A percentile compares a stretch with the other conserved stretches of the same genome.
Evolutionary conservation across 2,888 invertebrate genomes (phyloP).

Genomic region (Drosophila basisetae): DNA sequence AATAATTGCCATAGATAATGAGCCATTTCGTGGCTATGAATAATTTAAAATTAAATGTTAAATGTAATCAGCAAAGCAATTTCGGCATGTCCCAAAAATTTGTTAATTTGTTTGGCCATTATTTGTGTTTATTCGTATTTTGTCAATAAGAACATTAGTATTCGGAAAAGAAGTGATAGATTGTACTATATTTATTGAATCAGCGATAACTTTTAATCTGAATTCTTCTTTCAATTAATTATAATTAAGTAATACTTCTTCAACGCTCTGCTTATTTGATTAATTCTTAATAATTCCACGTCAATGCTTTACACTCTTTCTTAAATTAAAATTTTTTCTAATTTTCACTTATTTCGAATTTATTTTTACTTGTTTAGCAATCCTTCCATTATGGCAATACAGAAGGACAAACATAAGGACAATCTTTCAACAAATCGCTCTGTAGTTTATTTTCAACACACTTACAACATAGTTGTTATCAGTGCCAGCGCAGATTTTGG

Average conservation of each 20-base stretch:
- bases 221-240: neutral
- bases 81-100: neutral
- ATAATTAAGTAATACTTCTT: neutral
- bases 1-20: neutral
- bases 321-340: neutral
- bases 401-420: neutral
- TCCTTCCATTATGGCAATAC: neutral
- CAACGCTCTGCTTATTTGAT: neutral
- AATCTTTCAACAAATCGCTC: no score
- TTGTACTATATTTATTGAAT: neutral
- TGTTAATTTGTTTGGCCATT: neutral
- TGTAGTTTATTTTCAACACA: neutral
- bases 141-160: neutral
- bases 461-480: slow-evolving; percentile 66
- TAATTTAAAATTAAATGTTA: neutral
- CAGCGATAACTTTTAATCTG: neutral
- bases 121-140: neutral
- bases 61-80: neutral
- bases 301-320: slow-evolving; percentile 6
- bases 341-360: neutral
- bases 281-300: neutral
- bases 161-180: rapidly evolving
- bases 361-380: neutral
- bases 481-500: slow-evolving; percentile 74
- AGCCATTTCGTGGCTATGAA: neutral